Conservation (phyloP, 1,140 invertebrate genomes). For the Drosophila navojoa region DNA sequence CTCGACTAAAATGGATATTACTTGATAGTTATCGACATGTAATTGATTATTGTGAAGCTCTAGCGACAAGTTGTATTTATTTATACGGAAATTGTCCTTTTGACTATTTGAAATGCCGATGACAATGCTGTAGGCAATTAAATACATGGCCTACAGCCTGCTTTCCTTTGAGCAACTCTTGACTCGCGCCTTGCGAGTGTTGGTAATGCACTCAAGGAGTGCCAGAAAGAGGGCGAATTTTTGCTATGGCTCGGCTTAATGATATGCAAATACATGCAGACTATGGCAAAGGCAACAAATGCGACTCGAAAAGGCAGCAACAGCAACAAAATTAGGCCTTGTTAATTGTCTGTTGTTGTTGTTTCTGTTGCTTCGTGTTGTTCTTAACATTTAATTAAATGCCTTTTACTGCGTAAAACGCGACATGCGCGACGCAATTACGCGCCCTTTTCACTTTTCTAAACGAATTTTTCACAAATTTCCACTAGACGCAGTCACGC, state of each 20-base stretch:
- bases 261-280: slow-evolving; percentile 74
- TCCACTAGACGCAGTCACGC: not conserved
- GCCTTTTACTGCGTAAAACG: slow-evolving; percentile 69
- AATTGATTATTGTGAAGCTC: too few relatives aligned
- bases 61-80: too few relatives aligned
- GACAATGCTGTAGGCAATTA: slow-evolving; percentile 40
- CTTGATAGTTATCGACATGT: too few relatives aligned
- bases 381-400: slow-evolving; percentile 80
- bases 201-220: slow-evolving; percentile 65
- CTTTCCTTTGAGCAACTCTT: slow-evolving; percentile 3
- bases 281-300: slow-evolving; percentile 57
- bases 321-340: slow-evolving; percentile 36
- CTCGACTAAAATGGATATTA: too few relatives aligned
- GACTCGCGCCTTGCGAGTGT: slow-evolving; percentile 50
- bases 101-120: slow-evolving; percentile 18
- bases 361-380: slow-evolving; percentile 38
- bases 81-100: too few relatives aligned
- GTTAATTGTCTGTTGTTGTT: slow-evolving; percentile 66
- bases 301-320: slow-evolving; percentile 32
- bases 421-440: slow-evolving; percentile 64
- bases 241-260: slow-evolving; percentile 65
- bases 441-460: slow-evolving; percentile 72
- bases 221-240: slow-evolving; percentile 42
- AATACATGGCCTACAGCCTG: slow-evolving; percentile 9
- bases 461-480: slow-evolving; percentile 60